Conservation (phyloP, 2,888 invertebrate genomes). For the Diabrotica balteata region DNA sequence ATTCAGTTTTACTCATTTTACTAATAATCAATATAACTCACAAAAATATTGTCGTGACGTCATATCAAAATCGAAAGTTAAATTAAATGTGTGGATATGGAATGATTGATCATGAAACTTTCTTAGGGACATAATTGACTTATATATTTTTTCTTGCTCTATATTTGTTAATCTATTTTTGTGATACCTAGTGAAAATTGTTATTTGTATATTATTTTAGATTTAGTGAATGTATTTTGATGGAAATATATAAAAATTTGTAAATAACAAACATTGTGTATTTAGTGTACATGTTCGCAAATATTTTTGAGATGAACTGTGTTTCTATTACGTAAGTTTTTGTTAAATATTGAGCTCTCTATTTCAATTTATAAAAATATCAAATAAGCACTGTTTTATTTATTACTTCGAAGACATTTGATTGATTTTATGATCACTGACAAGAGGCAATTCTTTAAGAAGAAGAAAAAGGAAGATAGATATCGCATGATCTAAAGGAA, state of each 20-base stretch:
- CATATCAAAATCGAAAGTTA: no score
- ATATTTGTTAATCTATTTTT: conserved; percentile 20
- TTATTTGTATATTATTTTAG: conserved; percentile 24
- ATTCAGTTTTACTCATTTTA: no score
- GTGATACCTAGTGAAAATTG: conserved; percentile 33
- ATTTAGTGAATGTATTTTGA: conserved; percentile 9
- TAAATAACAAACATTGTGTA: conserved; percentile 23
- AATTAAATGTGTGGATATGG: no score
- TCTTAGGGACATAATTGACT: background rate
- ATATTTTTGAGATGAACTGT: conserved; percentile 20
- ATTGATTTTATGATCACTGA: no score
- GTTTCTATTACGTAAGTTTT: conserved; percentile 13
- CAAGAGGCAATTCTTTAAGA: no score
- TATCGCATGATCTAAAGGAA: no score
- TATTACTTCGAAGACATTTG: no score
- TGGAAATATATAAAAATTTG: conserved; percentile 11
- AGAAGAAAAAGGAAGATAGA: no score
- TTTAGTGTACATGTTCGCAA: conserved; percentile 14
- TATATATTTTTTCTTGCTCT: conserved; percentile 12
- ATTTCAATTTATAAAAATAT: conserved; percentile 22
- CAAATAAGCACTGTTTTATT: conserved; percentile 24
- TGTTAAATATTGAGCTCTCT: conserved; percentile 29
- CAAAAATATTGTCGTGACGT: no score
- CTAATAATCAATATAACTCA: no score
- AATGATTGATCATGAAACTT: no score